A percentile compares a stretch with the other conserved stretches of the same genome.
Evolutionary conservation across 2,113 vertebrate genomes (phyloP).

Genomic region (Chauna torquata): DNA sequence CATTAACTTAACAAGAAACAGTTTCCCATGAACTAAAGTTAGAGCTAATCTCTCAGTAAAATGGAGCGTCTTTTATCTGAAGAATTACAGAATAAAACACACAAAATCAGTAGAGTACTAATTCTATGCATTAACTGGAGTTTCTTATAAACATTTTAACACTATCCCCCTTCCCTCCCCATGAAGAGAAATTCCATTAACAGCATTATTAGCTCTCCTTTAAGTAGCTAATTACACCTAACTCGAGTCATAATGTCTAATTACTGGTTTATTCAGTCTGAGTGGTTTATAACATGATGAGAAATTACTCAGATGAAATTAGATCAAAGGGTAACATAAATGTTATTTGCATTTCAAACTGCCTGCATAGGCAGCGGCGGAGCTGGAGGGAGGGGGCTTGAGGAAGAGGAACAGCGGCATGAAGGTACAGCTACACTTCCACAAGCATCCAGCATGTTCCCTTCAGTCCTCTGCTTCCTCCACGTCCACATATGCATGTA

Average conservation of each 20-base stretch:
- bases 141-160: background rate
- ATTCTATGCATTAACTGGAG: background rate
- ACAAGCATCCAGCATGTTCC: background rate
- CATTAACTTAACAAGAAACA: background rate
- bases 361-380: background rate
- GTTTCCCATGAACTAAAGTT: background rate
- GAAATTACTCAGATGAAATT: conserved; percentile 18
- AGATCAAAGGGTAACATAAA: conserved; percentile 16
- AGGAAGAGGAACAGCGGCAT: background rate
- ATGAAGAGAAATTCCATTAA: conserved; percentile 24
- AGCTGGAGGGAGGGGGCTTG: background rate
- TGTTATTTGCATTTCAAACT: background rate
- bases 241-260: conserved; percentile 31
- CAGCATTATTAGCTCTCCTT: conserved; percentile 18
- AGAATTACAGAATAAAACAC: background rate
- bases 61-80: background rate
- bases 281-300: conserved; percentile 22
- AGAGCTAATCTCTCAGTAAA: background rate
- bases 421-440: background rate
- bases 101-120: background rate
- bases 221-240: conserved; percentile 42
- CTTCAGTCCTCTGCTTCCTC: background rate
- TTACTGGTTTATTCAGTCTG: conserved; percentile 47
- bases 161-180: background rate
- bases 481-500: fast-evolving